phyloP scores from a whole-genome alignment of 2,113 vertebrate species.

The Madoqua kirkii region DNA sequence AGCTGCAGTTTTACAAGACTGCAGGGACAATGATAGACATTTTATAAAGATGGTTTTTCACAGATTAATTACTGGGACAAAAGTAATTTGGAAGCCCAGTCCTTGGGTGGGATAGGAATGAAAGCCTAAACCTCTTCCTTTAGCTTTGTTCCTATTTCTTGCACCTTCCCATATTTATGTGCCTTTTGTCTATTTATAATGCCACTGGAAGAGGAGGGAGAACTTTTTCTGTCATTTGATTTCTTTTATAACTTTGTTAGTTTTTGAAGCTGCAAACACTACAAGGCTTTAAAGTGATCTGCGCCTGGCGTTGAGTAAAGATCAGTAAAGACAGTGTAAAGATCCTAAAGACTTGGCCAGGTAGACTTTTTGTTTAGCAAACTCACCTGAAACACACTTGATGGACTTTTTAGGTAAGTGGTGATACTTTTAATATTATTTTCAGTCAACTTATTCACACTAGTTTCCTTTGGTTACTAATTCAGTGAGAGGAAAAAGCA shows the following conservation, averaged over 20 bases:
- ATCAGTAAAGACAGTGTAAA: slow-evolving; percentile 67
- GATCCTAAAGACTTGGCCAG: slow-evolving; percentile 61
- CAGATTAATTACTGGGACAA: slow-evolving; percentile 76
- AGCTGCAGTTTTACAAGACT: slow-evolving; percentile 78
- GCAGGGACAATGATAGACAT: slow-evolving; percentile 72
- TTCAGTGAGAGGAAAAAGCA: background rate
- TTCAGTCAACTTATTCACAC: slow-evolving; percentile 43
- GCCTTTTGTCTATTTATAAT: slow-evolving; percentile 96
- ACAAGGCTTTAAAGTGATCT: slow-evolving; percentile 77
- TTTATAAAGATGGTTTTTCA: slow-evolving; percentile 84
- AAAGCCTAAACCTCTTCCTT: slow-evolving; percentile 83
- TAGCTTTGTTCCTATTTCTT: slow-evolving; percentile 86
- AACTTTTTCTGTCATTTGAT: slow-evolving; percentile 80
- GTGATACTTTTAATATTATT: slow-evolving; percentile 15
- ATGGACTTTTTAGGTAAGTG: background rate
- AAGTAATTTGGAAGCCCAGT: slow-evolving; percentile 80
- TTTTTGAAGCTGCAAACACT: slow-evolving; percentile 83
- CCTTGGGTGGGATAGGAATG: slow-evolving; percentile 83
- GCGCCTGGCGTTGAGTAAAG: slow-evolving; percentile 59
- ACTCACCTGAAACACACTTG: slow-evolving; percentile 41
- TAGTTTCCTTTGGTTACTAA: slow-evolving; percentile 23
- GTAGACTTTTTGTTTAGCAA: slow-evolving; percentile 60
- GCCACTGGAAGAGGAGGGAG: slow-evolving; percentile 84
- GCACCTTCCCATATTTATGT: slow-evolving; percentile 95
- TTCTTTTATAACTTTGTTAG: slow-evolving; percentile 81